A percentile compares a stretch with the other conserved stretches of the same genome.
phyloP scores from a whole-genome alignment of 1,140 invertebrate genomes.

The Pogonus chalceus region DNA sequence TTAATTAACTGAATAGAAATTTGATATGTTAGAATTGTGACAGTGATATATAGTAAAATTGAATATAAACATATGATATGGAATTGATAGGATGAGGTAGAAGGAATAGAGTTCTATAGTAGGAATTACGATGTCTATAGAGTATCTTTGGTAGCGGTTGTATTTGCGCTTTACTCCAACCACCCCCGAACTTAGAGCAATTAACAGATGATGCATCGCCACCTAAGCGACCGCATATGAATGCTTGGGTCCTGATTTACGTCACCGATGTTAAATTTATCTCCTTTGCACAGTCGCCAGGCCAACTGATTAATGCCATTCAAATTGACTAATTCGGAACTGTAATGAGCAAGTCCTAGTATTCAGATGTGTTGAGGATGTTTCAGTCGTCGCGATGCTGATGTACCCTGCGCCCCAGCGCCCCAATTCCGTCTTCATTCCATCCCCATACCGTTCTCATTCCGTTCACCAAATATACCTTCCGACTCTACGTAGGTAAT shows the following conservation, averaged over 20 bases:
- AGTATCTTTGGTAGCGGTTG: background rate
- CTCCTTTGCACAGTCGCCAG: slow-evolving; percentile 1
- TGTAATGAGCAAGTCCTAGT: background rate
- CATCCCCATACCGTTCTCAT: no score
- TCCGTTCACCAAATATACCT: no score
- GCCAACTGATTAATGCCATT: slow-evolving; percentile 3
- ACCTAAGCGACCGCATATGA: slow-evolving; percentile 1
- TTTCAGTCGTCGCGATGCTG: background rate
- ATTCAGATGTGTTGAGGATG: background rate
- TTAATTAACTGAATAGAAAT: no score
- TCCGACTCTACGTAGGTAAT: background rate
- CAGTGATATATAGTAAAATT: no score
- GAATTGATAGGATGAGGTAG: no score
- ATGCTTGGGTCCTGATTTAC: background rate
- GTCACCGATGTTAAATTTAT: slow-evolving; percentile 2
- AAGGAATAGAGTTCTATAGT: no score
- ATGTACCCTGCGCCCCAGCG: background rate
- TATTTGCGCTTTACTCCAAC: background rate
- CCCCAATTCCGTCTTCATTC: background rate
- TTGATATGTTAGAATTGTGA: no score
- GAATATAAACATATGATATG: no score
- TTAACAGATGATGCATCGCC: background rate
- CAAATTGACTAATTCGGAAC: slow-evolving; percentile 6
- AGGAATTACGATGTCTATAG: no score
- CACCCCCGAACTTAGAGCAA: background rate